Evolutionary conservation across 2,113 vertebrate species (phyloP), one percentile per base, ranked within the genome.

Genomic region (Patagioenas fasciata): DNA sequence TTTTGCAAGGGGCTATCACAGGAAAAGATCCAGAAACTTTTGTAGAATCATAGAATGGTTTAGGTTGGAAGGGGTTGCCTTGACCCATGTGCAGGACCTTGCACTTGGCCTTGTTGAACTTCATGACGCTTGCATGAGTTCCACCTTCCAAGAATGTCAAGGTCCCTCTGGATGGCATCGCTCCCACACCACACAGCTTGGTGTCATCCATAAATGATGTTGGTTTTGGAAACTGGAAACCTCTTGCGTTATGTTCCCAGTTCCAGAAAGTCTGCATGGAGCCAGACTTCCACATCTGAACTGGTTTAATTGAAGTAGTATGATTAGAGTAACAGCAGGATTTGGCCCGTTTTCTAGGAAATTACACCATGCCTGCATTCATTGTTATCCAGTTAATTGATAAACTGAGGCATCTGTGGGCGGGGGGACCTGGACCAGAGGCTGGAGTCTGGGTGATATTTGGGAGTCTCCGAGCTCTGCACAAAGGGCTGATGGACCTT

Each of bases 311-410:
- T 40, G 32, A 81, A 84, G 70, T 48, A 29, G 67, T 34, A 9
- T 87, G 78, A 66, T 75, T 36, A 17, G 65, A 69, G 42, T 17
- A 71, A 47, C 48, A 77, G 88, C 38, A 80, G 89, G 90, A 74
- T 94, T 89, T 89, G 79, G 67, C 60, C 80, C 24, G n/a, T 91
- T 94, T 89, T 81, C 40, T 73, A 85, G 81, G 95, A 93, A 93
- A 88, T 96, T 26, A 61, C 70, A 69, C 50, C 67, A 50, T 80
- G 84, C 47, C 81, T 89, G 71, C 2, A 2, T n/a, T 83, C 60
- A 21, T 54, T 58, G 81, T 47, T 65, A 72, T 6, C 64, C 14
- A 2, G 28, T 73, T 95, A 88, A 91, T 66, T 87, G 88, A 77
- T 50, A 94, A 89, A 91, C 85, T 67, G 67, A 21, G 77, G 74